Conservation (phyloP, 92 coral and sea anemone genomes). For the Porites lobata region DNA sequence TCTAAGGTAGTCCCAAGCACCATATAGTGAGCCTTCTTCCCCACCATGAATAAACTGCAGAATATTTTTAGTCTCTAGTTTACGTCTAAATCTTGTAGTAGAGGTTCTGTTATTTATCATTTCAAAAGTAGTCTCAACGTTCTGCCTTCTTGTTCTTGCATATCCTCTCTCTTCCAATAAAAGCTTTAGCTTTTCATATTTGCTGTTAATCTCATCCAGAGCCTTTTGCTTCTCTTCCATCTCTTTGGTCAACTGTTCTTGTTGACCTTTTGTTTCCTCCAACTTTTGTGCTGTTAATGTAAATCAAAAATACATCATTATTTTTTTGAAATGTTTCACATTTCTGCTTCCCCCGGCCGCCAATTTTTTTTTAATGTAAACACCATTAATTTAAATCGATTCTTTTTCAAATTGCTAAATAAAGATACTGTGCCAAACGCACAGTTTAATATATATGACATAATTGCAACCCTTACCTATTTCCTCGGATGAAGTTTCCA, state of each 20-base stretch:
- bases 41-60: background rate
- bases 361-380: too few species aligned
- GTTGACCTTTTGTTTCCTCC: background rate
- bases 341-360: background rate
- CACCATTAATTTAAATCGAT: background rate
- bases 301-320: background rate
- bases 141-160: constrained; percentile 1
- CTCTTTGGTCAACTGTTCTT: constrained; percentile 11
- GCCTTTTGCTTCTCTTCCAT: background rate
- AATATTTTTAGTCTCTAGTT: background rate
- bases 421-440: too few species aligned
- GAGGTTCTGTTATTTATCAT: background rate
- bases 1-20: background rate
- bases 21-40: too few species aligned
- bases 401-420: too few species aligned
- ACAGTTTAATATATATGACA: too few species aligned
- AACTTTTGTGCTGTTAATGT: background rate
- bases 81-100: background rate
- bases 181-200: constrained; percentile 20
- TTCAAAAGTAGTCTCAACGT: constrained; percentile 16
- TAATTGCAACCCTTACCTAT: background rate
- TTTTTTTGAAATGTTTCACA: too few species aligned
- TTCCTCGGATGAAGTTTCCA: background rate
- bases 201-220: background rate
- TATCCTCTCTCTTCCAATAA: constrained; percentile 13